phyloP scores from a whole-genome alignment of 2,113 vertebrate species.

The Rhodinocichla rosea region DNA sequence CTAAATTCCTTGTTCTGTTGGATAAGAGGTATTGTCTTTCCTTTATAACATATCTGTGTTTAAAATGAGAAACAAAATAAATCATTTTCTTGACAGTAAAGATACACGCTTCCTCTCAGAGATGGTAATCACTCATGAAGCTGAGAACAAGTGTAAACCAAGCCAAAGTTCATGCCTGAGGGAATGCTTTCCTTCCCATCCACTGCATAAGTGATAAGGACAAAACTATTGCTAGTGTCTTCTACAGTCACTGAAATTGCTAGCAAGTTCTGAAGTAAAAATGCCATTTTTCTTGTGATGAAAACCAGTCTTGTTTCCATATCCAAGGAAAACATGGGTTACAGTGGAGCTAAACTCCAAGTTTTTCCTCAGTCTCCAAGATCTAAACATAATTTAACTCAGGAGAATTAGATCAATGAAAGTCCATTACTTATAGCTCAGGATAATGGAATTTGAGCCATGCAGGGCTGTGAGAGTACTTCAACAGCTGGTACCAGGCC shows the following conservation, averaged over 20 bases:
- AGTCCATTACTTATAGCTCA: background rate
- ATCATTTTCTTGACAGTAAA: conserved; percentile 49
- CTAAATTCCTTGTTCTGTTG: background rate
- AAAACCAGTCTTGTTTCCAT: background rate
- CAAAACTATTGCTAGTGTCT: background rate
- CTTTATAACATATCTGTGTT: conserved; percentile 6
- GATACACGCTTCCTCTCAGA: background rate
- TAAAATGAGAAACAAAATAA: conserved; percentile 57
- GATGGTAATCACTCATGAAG: conserved; percentile 22
- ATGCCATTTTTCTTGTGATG: background rate
- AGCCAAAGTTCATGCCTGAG: conserved; percentile 25
- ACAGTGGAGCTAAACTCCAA: background rate
- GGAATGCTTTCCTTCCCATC: background rate
- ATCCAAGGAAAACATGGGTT: background rate
- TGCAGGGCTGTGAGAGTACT: background rate
- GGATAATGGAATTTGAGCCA: background rate
- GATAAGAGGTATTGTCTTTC: conserved; percentile 22
- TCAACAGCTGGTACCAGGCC: background rate
- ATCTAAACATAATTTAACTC: background rate
- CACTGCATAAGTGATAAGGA: background rate
- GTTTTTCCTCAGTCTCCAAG: background rate
- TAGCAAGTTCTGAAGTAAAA: background rate
- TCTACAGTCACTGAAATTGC: background rate
- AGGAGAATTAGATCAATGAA: background rate
- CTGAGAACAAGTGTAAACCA: conserved; percentile 51